A percentile compares a stretch with the other conserved stretches of the same genome.
These are phyloP conservation scores for Furcula furcula DNA, from an alignment of 2,888 invertebrate species.

Conservation along the genomic window DNA sequence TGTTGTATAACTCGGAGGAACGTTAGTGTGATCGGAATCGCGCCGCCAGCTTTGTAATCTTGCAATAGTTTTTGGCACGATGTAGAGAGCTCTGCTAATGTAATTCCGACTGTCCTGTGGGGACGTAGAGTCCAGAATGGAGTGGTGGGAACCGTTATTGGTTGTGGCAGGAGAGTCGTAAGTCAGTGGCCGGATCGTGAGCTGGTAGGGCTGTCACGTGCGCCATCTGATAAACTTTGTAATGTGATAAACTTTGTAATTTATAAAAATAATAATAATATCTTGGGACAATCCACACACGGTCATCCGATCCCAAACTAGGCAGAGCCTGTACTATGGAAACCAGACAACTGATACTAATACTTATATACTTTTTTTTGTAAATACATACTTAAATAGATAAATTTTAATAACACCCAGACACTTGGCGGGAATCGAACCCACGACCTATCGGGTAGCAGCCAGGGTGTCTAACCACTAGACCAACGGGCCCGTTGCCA, in stretches of 20 bases:
- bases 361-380: too few relatives aligned
- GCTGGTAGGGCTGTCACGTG: background rate
- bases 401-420: too few relatives aligned
- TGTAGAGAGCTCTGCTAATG: background rate
- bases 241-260: background rate
- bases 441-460: too few relatives aligned
- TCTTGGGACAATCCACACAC: too few relatives aligned
- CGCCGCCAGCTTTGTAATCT: constrained; percentile 28
- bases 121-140: constrained; percentile 8
- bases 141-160: constrained; percentile 1
- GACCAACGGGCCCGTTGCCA: too few relatives aligned
- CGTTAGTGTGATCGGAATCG: constrained; percentile 32
- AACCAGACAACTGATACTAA: too few relatives aligned
- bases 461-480: too few relatives aligned
- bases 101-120: constrained; percentile 4
- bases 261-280: too few relatives aligned
- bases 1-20: background rate
- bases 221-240: background rate
- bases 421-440: too few relatives aligned
- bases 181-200: constrained; percentile 6
- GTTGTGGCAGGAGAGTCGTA: constrained; percentile 11
- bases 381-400: too few relatives aligned
- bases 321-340: too few relatives aligned
- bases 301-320: too few relatives aligned
- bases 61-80: constrained; percentile 34